Conservation (phyloP, 2,888 invertebrate species). For the Sussaba pulchella region DNA sequence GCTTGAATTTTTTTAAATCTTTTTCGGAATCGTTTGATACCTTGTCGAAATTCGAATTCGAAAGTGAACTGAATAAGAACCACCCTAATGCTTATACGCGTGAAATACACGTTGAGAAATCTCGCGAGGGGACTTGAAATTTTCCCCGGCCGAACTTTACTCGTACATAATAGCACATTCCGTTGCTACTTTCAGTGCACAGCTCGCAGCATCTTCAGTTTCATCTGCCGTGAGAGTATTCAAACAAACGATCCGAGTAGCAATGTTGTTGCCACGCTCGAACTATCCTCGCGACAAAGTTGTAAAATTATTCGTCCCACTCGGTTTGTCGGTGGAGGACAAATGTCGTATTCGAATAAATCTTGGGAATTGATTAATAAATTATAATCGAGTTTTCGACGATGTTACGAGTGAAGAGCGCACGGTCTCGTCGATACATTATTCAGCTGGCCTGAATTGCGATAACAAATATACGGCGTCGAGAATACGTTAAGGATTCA, state of each 20-base stretch:
- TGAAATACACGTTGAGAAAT: constrained; percentile 31
- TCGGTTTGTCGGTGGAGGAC: not conserved
- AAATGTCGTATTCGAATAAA: constrained; percentile 9
- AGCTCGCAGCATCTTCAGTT: constrained; percentile 37
- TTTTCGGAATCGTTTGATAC: too few relatives aligned
- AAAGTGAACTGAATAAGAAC: too few relatives aligned
- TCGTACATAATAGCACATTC: not conserved
- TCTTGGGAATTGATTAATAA: constrained; percentile 40
- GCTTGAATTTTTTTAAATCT: too few relatives aligned
- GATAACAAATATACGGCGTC: too few relatives aligned
- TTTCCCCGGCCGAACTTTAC: constrained; percentile 40
- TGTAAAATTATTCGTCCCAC: not conserved
- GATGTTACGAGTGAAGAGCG: constrained; percentile 37
- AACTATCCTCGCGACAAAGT: not conserved
- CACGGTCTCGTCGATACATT: not conserved
- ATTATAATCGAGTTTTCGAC: constrained; percentile 56
- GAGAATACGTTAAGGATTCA: too few relatives aligned
- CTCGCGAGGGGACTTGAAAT: constrained; percentile 16
- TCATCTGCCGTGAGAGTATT: constrained; percentile 53
- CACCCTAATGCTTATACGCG: too few relatives aligned
- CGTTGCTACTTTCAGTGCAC: not conserved
- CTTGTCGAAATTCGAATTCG: too few relatives aligned
- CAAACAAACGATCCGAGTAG: constrained; percentile 52
- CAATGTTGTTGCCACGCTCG: constrained; percentile 17
- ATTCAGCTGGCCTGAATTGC: too few relatives aligned